Conservation (phyloP, 2,888 invertebrate species). For the Acanthopleura granulata region DNA sequence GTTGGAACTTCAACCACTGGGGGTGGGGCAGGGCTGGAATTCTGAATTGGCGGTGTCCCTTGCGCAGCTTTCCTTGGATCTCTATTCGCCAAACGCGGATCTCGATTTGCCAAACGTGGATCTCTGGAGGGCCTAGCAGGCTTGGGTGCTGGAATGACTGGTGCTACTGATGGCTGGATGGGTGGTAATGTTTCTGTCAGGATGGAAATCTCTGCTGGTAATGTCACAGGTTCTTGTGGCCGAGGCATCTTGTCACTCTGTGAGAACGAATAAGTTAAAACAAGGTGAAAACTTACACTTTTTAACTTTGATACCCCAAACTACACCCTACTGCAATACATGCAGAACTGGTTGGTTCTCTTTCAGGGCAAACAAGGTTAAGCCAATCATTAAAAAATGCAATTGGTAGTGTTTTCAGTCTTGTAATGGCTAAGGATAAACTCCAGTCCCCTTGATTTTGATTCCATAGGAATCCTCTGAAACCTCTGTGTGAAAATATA, state of each 20-base stretch:
- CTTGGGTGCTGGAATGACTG: constrained; percentile 1
- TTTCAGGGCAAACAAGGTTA: too few relatives aligned
- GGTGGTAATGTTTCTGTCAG: constrained; percentile 19
- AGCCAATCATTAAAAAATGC: too few relatives aligned
- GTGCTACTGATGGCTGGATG: neutral
- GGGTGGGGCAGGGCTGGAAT: neutral
- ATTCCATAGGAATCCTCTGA: too few relatives aligned
- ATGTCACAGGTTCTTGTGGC: constrained; percentile 22
- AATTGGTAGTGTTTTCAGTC: too few relatives aligned
- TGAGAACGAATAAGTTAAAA: neutral
- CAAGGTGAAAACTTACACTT: too few relatives aligned
- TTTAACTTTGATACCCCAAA: too few relatives aligned
- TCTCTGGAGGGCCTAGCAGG: constrained; percentile 32
- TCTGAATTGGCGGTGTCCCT: too few relatives aligned
- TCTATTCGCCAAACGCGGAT: constrained; percentile 11
- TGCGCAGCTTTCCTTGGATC: constrained; percentile 16
- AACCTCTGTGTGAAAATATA: too few relatives aligned
- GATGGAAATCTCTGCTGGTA: constrained; percentile 22
- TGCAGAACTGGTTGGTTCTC: too few relatives aligned
- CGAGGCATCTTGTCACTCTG: constrained; percentile 24
- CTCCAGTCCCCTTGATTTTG: too few relatives aligned
- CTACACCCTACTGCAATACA: too few relatives aligned
- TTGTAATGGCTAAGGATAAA: too few relatives aligned
- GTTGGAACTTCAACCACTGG: neutral
- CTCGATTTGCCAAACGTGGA: constrained; percentile 27